phyloP scores from a whole-genome alignment of 1,140 invertebrate genomes.

The Leptinotarsa texana region DNA sequence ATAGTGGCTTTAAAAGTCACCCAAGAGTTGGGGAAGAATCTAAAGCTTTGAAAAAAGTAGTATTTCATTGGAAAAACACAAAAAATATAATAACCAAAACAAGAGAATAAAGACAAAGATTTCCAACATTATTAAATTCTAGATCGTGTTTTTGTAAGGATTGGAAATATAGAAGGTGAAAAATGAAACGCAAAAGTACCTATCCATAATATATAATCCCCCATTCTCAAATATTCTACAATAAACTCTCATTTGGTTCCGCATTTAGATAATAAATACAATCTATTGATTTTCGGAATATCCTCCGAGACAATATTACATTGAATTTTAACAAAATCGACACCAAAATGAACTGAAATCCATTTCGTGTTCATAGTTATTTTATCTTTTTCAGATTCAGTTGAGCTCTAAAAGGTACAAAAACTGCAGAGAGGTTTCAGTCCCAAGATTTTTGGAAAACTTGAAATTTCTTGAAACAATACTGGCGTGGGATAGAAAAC shows the following conservation, averaged over 20 bases:
- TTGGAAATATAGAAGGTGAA: no score
- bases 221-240: not conserved
- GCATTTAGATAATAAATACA: not conserved
- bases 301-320: not conserved
- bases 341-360: slow-evolving; percentile 4
- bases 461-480: not conserved
- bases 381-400: not conserved
- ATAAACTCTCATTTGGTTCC: slow-evolving; percentile 2
- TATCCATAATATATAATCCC: not conserved
- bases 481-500: not conserved
- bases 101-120: no score
- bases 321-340: not conserved
- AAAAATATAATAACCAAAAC: no score
- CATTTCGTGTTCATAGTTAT: not conserved
- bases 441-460: not conserved
- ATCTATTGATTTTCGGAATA: not conserved
- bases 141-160: no score
- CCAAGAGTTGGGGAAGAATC: no score
- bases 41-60: no score
- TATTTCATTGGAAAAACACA: no score
- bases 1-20: no score
- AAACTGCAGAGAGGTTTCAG: not conserved
- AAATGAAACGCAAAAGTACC: no score
- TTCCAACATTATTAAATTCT: no score
- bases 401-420: not conserved